A percentile compares a stretch with the other conserved stretches of the same genome.
Evolutionary conservation across 1,140 invertebrate genomes (phyloP).

Genomic region (Daktulosphaira vitifoliae): DNA sequence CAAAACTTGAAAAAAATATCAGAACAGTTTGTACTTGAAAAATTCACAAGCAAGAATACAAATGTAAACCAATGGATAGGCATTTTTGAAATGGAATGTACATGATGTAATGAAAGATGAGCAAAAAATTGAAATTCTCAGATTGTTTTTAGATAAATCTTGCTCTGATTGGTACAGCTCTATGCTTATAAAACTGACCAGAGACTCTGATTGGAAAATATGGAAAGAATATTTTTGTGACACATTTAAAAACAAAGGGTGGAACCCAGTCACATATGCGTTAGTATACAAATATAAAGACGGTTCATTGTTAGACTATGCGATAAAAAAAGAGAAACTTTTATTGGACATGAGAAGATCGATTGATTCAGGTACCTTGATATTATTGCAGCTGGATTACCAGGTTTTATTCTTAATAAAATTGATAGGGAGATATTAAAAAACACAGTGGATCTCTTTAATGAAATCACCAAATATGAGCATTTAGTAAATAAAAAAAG

Average conservation of each 20-base stretch:
- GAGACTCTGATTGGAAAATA: too few relatives aligned
- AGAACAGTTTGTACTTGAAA: conserved; percentile 3
- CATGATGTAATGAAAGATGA: too few relatives aligned
- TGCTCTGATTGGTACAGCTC: too few relatives aligned
- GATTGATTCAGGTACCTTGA: not conserved
- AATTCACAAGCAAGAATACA: not conserved
- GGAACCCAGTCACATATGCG: too few relatives aligned
- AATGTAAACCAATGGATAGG: too few relatives aligned
- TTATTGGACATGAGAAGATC: conserved; percentile 19
- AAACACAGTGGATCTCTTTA: not conserved
- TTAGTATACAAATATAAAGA: too few relatives aligned
- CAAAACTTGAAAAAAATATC: not conserved
- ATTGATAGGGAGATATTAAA: conserved; percentile 3
- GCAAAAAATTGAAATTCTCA: too few relatives aligned
- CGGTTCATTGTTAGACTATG: conserved; percentile 20
- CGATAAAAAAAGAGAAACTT: conserved; percentile 27
- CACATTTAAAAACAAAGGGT: too few relatives aligned
- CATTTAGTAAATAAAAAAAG: conserved; percentile 6
- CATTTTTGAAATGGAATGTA: conserved; percentile 3
- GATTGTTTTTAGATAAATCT: too few relatives aligned
- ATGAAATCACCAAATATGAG: not conserved
- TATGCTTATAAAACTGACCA: too few relatives aligned
- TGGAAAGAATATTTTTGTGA: too few relatives aligned
- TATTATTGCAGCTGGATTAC: conserved; percentile 12
- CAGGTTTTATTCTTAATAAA: too few relatives aligned